Evolutionary conservation across 2,888 invertebrate genomes (phyloP).

Genomic region (Drosophila melanosoma): DNA sequence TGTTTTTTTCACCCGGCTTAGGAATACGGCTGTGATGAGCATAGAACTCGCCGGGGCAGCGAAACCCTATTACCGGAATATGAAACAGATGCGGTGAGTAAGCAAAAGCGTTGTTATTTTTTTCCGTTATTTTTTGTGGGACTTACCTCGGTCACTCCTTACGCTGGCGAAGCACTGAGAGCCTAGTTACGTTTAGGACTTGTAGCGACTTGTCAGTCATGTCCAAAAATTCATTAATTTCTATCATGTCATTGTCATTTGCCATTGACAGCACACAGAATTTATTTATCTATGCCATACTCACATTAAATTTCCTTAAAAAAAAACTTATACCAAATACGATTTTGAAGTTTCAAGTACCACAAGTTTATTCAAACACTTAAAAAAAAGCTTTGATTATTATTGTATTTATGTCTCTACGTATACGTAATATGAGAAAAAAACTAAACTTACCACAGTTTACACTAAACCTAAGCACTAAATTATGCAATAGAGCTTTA

Average conservation of each 20-base stretch:
- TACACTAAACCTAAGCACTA: conserved; percentile 41
- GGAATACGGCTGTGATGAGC: conserved; percentile 85
- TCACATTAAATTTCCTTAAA: conserved; percentile 3
- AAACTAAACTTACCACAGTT: conserved; percentile 81
- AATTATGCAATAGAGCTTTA: conserved; percentile 59
- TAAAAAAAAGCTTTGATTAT: conserved; percentile 37
- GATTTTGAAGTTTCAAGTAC: conserved; percentile 22
- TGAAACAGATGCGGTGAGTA: conserved; percentile 85
- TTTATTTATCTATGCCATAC: not conserved
- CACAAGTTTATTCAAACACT: conserved; percentile 38
- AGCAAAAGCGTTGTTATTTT: conserved; percentile 24
- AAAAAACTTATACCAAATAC: not conserved
- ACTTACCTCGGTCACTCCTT: not conserved
- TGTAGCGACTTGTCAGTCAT: not conserved
- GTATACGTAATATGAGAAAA: conserved; percentile 40
- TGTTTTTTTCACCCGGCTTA: conserved; percentile 66
- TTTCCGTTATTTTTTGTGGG: not conserved
- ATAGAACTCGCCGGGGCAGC: conserved; percentile 85
- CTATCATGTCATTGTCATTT: conserved; percentile 36
- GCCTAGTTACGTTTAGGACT: conserved; percentile 2
- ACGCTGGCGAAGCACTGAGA: not conserved
- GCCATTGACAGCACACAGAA: conserved; percentile 48
- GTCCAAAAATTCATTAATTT: not conserved
- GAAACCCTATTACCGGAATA: conserved; percentile 85
- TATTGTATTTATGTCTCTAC: conserved; percentile 31